Evolutionary conservation across 1,140 invertebrate species (phyloP).

Genomic region (Maconellicoccus hirsutus): DNA sequence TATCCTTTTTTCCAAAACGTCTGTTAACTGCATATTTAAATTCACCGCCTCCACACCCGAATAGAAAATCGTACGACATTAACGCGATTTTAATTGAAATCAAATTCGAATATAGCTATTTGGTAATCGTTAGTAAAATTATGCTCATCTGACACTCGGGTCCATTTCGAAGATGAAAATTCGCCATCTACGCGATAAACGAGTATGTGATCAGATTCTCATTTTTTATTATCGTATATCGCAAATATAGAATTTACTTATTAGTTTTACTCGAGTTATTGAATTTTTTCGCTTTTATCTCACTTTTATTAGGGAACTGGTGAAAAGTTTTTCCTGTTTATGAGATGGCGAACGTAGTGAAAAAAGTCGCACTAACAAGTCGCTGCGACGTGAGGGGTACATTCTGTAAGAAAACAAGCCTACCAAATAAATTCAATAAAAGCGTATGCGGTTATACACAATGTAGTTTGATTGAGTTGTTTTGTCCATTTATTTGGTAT

Average conservation of each 20-base stretch:
- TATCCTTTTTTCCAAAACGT: too few relatives aligned
- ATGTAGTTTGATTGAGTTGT: slow-evolving; percentile 2
- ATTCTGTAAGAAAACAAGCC: neutral
- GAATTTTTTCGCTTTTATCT: neutral
- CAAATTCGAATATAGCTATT: neutral
- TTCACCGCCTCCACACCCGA: neutral
- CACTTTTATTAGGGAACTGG: neutral
- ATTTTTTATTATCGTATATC: neutral
- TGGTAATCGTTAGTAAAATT: neutral
- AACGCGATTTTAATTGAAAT: slow-evolving; percentile 14
- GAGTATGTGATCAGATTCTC: neutral
- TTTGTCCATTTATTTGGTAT: neutral
- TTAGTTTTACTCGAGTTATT: neutral
- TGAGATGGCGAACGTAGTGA: neutral
- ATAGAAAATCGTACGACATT: too few relatives aligned
- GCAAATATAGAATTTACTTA: neutral
- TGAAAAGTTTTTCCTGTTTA: neutral
- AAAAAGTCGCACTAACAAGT: neutral
- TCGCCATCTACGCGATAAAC: neutral
- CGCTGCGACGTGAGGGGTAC: neutral
- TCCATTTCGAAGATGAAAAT: too few relatives aligned
- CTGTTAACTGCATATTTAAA: too few relatives aligned
- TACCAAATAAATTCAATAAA: neutral
- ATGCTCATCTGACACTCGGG: neutral
- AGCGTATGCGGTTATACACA: neutral